Base-by-base conservation (phyloP, 2,113 vertebrate species). In the Pyrgilauda ruficollis region DNA sequence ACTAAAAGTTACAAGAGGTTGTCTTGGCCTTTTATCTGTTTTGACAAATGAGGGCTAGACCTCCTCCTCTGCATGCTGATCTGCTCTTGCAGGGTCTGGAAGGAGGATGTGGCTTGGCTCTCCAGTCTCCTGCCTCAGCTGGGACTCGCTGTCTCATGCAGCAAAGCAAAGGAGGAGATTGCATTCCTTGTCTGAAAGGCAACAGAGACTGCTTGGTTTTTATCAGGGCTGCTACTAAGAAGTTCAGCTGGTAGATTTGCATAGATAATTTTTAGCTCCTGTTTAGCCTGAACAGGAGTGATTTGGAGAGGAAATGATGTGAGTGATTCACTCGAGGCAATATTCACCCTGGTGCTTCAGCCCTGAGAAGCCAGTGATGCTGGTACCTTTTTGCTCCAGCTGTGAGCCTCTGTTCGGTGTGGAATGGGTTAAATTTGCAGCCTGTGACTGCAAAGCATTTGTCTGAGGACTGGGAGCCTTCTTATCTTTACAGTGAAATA, bases 401-500 rank as follows among this genome's bases (percentile, higher is more conserved):
- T 49, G 2, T 13, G 15, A 64, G 35, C 37, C 23, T 46, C 28
- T 58, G 5, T 44, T 66, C 50, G 68, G 52, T 47, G 70, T 80
- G 58, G 43, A 84, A 69, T 0, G 16, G 35, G 83, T 92, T 95
- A 96, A 95, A 82, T 7, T 46, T 46, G 21, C 70, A 94, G 49
- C 56, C 37, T 3, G 6, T 62, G 67, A 62, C 49, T 81, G 74
- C 68, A 64, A 68, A 76, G 33, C 76, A 44, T 94, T 91, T 93
- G 63, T 86, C 79, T 89, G 85, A 87, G 76, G 62, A n/a, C 26
- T 27, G 44, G 64, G 78, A 59, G 27, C 0, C 0, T 44, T 53
- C 89, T 95, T 94, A 88, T 95, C 90, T 87, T 80, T 89, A 50
- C 85, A 92, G 87, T 93, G 95, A 97, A 96, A 94, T 96, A 96